A percentile compares a stretch with the other conserved stretches of the same genome.
Evolutionary conservation across 2,888 invertebrate genomes (phyloP).

Genomic region (Zygogramma bicolorata): DNA sequence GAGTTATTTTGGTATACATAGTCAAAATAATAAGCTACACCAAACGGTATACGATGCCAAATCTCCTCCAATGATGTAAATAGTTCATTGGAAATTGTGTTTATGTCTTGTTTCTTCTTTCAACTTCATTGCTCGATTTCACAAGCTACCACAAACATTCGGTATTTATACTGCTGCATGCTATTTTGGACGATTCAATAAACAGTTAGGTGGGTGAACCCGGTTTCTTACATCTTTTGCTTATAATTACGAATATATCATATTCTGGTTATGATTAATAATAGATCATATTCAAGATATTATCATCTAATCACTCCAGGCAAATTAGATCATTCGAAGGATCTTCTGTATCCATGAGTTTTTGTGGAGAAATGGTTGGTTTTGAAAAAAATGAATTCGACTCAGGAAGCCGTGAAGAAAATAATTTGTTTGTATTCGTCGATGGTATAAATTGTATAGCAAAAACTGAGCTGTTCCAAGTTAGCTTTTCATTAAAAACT

Average conservation of each 20-base stretch:
- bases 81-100: background rate
- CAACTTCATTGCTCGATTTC: background rate
- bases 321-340: too few relatives aligned
- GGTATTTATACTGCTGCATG: conserved; percentile 3
- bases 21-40: background rate
- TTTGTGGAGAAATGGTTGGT: too few relatives aligned
- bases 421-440: too few relatives aligned
- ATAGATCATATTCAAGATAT: too few relatives aligned
- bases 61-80: background rate
- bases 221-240: background rate
- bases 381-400: too few relatives aligned
- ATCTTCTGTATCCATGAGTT: too few relatives aligned
- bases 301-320: too few relatives aligned
- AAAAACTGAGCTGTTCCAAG: too few relatives aligned
- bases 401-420: too few relatives aligned
- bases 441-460: too few relatives aligned
- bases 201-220: background rate
- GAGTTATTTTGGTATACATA: conserved; percentile 1
- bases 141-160: background rate
- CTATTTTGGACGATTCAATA: background rate
- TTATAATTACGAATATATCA: background rate
- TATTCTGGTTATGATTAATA: too few relatives aligned
- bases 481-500: too few relatives aligned
- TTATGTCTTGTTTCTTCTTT: background rate
- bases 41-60: background rate